Evolutionary conservation across 1,140 invertebrate species (phyloP).

Genomic region (Drosophila novamexicana): DNA sequence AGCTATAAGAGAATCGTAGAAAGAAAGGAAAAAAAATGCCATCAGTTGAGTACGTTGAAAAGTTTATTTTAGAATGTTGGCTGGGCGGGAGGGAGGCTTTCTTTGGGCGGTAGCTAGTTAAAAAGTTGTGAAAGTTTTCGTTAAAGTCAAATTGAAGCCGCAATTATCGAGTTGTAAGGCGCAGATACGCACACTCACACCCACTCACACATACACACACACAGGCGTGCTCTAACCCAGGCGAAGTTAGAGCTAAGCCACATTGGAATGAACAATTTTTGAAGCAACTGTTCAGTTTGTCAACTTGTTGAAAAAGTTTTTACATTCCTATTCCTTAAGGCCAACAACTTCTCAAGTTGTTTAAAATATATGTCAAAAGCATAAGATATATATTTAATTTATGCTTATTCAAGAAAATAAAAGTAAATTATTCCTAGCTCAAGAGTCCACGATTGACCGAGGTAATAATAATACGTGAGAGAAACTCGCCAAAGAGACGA

Average conservation of each 20-base stretch:
- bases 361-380: slow-evolving; percentile 6
- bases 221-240: slow-evolving; percentile 57
- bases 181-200: slow-evolving; percentile 22
- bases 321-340: slow-evolving; percentile 8
- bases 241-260: slow-evolving; percentile 8
- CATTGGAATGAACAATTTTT: slow-evolving; percentile 18
- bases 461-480: too few relatives aligned
- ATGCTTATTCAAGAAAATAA: background rate
- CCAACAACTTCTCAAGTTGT: slow-evolving; percentile 11
- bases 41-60: slow-evolving; percentile 67
- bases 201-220: slow-evolving; percentile 22
- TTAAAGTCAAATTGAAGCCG: slow-evolving; percentile 79
- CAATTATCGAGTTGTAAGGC: slow-evolving; percentile 80
- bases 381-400: background rate
- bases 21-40: slow-evolving; percentile 43
- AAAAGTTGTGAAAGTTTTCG: slow-evolving; percentile 73
- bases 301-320: slow-evolving; percentile 30
- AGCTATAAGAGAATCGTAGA: slow-evolving; percentile 54
- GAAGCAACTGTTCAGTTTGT: slow-evolving; percentile 28
- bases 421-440: too few relatives aligned
- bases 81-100: background rate
- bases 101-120: slow-evolving; percentile 57
- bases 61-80: slow-evolving; percentile 54
- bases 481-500: too few relatives aligned
- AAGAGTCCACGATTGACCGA: too few relatives aligned